Evolutionary conservation across 2,113 vertebrate species (phyloP).

Genomic region (Catharus bicknelli): DNA sequence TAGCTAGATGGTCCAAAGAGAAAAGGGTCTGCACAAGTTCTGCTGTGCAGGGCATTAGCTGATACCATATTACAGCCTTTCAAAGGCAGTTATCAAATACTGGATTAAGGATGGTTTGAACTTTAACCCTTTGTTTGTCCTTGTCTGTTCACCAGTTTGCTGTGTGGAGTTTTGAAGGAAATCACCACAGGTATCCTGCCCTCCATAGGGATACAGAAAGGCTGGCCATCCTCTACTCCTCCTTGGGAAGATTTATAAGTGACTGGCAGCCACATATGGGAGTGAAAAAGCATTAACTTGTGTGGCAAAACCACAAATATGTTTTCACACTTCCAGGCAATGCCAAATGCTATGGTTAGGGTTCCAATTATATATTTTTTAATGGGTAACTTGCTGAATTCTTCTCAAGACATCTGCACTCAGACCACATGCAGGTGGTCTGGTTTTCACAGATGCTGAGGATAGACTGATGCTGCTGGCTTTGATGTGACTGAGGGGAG

Average conservation of each 20-base stretch:
- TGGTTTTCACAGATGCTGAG: background rate
- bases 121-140: background rate
- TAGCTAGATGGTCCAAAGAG: background rate
- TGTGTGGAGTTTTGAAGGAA: background rate
- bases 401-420: background rate
- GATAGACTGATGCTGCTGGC: background rate
- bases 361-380: background rate
- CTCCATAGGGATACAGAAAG: background rate
- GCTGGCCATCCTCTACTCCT: rapidly evolving
- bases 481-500: background rate
- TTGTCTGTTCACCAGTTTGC: background rate
- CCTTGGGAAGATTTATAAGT: background rate
- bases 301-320: background rate
- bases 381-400: background rate
- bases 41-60: background rate
- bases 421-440: background rate
- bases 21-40: background rate
- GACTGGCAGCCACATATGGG: background rate
- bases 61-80: background rate
- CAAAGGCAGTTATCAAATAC: background rate
- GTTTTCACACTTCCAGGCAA: background rate
- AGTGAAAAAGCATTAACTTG: background rate
- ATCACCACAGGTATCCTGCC: rapidly evolving
- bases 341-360: background rate
- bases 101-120: background rate